Evolutionary conservation across 2,113 vertebrate species (phyloP).

Genomic region (Pogona vitticeps): DNA sequence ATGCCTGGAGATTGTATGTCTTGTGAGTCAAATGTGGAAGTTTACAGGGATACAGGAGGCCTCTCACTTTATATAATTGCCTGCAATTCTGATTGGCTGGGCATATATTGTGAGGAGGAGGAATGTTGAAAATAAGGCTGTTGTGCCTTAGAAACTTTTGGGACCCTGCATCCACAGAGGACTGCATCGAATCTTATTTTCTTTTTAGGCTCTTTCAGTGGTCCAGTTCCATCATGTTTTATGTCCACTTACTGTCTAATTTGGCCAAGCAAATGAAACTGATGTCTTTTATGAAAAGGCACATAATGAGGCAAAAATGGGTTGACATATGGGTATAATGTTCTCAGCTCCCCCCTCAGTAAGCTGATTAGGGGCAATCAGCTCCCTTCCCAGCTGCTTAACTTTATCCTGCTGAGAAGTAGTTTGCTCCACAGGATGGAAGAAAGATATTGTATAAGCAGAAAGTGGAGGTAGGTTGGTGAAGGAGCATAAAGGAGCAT

Average conservation of each 20-base stretch:
- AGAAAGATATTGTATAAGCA: background rate
- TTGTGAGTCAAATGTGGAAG: background rate
- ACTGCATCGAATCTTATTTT: background rate
- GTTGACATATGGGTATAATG: conserved; percentile 45
- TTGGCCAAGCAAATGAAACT: background rate
- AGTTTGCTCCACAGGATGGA: background rate
- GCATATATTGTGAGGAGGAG: background rate
- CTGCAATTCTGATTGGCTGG: background rate
- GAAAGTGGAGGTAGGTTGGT: background rate
- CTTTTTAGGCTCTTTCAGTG: background rate
- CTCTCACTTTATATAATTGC: background rate
- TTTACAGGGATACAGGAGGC: background rate
- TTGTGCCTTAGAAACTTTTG: background rate
- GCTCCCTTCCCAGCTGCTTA: conserved; percentile 55
- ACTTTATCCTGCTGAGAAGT: background rate
- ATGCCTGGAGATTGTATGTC: background rate
- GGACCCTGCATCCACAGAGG: background rate
- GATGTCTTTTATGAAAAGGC: rapidly evolving
- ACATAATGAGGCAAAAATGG: background rate
- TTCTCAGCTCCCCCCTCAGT: conserved; percentile 44
- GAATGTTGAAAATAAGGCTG: too few species aligned
- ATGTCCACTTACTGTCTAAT: background rate
- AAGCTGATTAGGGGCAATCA: conserved; percentile 44
- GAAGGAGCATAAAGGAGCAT: background rate
- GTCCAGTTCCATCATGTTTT: rapidly evolving